These are phyloP conservation scores for Odontocerum albicorne DNA, from an alignment of 2,888 invertebrate species.

Conservation along the genomic window DNA sequence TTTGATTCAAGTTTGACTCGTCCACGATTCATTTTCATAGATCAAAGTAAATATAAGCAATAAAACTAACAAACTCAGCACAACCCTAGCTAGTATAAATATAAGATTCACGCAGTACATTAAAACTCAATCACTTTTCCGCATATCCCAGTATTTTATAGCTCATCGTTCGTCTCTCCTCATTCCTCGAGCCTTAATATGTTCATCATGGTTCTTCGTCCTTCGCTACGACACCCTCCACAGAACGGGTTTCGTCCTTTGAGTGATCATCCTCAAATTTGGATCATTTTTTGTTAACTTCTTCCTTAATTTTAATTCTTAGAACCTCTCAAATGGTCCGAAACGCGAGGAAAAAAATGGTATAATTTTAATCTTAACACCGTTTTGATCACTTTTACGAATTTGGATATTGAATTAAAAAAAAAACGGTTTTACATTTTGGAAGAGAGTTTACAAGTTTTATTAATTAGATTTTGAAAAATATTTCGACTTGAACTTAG, in stretches of 20 bases:
- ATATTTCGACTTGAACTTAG: too few species aligned
- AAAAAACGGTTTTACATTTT: too few species aligned
- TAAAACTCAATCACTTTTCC: conserved; percentile 30
- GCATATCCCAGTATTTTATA: conserved; percentile 18
- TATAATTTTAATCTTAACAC: too few species aligned
- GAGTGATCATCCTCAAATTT: not conserved
- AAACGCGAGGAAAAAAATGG: not conserved
- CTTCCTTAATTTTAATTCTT: conserved; percentile 2
- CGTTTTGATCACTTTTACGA: too few species aligned
- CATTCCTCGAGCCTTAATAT: not conserved
- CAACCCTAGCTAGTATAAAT: too few species aligned
- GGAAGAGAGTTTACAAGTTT: too few species aligned
- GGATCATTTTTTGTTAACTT: not conserved
- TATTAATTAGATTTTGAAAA: too few species aligned
- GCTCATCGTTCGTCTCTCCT: not conserved
- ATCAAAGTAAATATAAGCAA: too few species aligned
- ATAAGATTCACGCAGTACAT: conserved; percentile 19
- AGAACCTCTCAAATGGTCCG: not conserved
- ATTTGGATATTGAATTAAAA: too few species aligned
- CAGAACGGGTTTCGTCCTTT: not conserved
- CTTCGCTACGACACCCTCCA: not conserved
- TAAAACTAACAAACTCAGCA: too few species aligned
- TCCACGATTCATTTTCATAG: too few species aligned
- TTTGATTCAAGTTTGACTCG: too few species aligned
- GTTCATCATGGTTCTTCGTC: not conserved